These are phyloP conservation scores for Drosophila ohnishii DNA, from an alignment of 1,140 invertebrate genomes.

Conservation along the genomic window DNA sequence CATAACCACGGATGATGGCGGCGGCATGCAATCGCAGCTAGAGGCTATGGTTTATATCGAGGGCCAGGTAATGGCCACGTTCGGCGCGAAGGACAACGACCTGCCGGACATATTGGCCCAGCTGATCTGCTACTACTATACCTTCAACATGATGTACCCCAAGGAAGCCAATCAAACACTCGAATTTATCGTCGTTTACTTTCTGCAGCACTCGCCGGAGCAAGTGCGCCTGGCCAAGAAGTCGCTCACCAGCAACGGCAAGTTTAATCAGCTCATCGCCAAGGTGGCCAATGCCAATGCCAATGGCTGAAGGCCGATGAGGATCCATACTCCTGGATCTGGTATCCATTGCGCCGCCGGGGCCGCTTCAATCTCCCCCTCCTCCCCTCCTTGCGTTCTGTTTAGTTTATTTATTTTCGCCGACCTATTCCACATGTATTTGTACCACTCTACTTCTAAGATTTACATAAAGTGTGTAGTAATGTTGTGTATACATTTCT, in stretches of 20 bases:
- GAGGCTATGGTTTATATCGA: conserved; percentile 73
- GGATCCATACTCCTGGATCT: conserved; percentile 14
- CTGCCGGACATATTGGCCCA: conserved; percentile 72
- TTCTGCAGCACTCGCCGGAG: conserved; percentile 68
- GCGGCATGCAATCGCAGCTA: conserved; percentile 14
- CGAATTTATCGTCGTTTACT: conserved; percentile 78
- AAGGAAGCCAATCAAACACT: conserved; percentile 80
- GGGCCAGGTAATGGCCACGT: conserved; percentile 65
- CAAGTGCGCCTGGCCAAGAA: conserved; percentile 67
- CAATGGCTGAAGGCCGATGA: conserved; percentile 43
- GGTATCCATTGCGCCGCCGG: conserved; percentile 23
- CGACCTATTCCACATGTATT: conserved; percentile 69
- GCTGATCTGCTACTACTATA: conserved; percentile 78
- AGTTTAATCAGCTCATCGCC: conserved; percentile 69
- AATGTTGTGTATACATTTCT: conserved; percentile 77
- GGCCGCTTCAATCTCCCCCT: conserved; percentile 32
- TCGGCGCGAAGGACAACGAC: conserved; percentile 48
- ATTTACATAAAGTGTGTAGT: conserved; percentile 78
- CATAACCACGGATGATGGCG: conserved; percentile 26
- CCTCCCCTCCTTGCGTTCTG: conserved; percentile 28
- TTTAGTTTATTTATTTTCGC: conserved; percentile 77
- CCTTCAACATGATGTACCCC: conserved; percentile 80
- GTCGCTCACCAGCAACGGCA: conserved; percentile 54
- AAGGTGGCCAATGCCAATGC: conserved; percentile 70
- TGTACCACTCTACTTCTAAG: conserved; percentile 66